Percentiles rank a stretch among this genome's conserved stretches.
Conservation (phyloP, 2,888 invertebrate genomes). For the Drosophila kokeensis region DNA sequence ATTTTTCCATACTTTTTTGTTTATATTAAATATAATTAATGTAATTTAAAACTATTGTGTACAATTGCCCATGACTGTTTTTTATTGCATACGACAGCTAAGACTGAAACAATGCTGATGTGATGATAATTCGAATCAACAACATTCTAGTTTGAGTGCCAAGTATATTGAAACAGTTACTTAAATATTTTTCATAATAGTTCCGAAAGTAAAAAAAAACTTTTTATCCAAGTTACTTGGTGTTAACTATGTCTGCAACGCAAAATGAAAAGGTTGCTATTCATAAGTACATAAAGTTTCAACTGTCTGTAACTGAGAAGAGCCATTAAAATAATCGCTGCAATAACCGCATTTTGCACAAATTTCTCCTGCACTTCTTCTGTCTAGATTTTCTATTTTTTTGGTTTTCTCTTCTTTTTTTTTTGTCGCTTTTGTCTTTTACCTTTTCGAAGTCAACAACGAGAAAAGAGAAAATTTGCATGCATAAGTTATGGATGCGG, state of each 20-base stretch:
- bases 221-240: constrained; percentile 34
- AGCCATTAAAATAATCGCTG: constrained; percentile 77
- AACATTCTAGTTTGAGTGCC: background rate
- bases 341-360: constrained; percentile 73
- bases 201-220: background rate
- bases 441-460: constrained; percentile 66
- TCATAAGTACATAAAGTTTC: constrained; percentile 57
- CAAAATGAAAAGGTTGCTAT: constrained; percentile 15
- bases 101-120: background rate
- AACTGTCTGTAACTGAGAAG: constrained; percentile 60
- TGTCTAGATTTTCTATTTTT: constrained; percentile 8
- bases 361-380: constrained; percentile 52
- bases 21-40: background rate
- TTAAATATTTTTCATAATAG: background rate
- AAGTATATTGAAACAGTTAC: background rate
- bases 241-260: constrained; percentile 51
- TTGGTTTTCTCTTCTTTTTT: constrained; percentile 19
- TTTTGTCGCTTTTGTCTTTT: constrained; percentile 54
- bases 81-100: background rate
- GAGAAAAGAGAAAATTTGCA: constrained; percentile 66
- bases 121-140: background rate
- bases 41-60: constrained; percentile 15
- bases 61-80: background rate
- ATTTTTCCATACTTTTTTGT: background rate
- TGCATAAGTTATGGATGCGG: constrained; percentile 75